phyloP scores from a whole-genome alignment of 2,888 invertebrate genomes.

The Bursaphelenchus okinawaensis region DNA sequence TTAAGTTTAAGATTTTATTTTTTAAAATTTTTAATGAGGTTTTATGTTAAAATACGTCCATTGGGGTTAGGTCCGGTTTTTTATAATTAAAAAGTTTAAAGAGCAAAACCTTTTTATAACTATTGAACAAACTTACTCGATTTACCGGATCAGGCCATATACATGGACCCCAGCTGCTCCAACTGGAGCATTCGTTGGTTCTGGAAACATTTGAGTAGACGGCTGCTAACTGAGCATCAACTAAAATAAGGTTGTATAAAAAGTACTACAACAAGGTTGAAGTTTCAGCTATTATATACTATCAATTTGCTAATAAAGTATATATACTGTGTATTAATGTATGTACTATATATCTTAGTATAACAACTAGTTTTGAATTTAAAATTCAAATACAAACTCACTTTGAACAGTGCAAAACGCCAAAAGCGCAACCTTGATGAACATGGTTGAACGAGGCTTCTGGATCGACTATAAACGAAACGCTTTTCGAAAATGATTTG shows the following conservation, averaged over 20 bases:
- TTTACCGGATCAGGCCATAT: conserved; percentile 47
- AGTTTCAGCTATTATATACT: too few species aligned
- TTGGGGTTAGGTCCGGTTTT: too few species aligned
- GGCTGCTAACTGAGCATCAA: conserved; percentile 50
- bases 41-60: too few species aligned
- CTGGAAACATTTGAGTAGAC: conserved; percentile 51
- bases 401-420: not conserved
- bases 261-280: not conserved
- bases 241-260: not conserved
- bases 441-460: not conserved
- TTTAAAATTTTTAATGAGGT: too few species aligned
- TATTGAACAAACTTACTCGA: not conserved
- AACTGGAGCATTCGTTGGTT: conserved; percentile 43
- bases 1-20: too few species aligned
- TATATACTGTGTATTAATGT: too few species aligned
- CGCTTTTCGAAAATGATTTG: not conserved
- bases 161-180: conserved; percentile 48
- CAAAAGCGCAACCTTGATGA: not conserved
- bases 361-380: too few species aligned
- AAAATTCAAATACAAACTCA: not conserved
- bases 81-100: not conserved
- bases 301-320: too few species aligned
- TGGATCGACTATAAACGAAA: not conserved
- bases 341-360: too few species aligned
- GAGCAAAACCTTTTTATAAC: not conserved